Conservation (phyloP, 2,888 invertebrate genomes). For the Emesis furor region DNA sequence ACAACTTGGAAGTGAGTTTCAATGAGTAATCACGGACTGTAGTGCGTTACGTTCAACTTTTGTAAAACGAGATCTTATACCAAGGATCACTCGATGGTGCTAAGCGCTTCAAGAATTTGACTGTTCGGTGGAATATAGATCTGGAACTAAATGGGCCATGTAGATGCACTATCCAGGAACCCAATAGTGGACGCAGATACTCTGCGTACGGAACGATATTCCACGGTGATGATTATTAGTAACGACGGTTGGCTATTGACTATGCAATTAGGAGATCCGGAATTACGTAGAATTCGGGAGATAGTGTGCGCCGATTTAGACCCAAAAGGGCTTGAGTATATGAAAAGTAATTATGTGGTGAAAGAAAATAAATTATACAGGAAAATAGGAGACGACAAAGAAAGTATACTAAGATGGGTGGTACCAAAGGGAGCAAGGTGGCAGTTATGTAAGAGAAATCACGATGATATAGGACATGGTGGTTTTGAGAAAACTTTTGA, state of each 20-base stretch:
- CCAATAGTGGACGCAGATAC: neutral
- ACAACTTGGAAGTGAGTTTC: too few species aligned
- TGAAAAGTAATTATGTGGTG: constrained; percentile 61
- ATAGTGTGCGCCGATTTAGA: constrained; percentile 36
- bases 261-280: constrained; percentile 25
- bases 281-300: constrained; percentile 53
- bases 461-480: constrained; percentile 28
- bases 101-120: neutral
- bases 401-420: constrained; percentile 55
- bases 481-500: constrained; percentile 53
- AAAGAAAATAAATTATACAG: constrained; percentile 59
- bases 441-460: neutral
- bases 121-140: neutral
- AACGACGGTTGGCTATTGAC: constrained; percentile 37
- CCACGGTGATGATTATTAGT: neutral
- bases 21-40: constrained; percentile 58
- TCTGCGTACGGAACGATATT: neutral
- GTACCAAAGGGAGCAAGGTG: constrained; percentile 59
- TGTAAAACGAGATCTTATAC: neutral
- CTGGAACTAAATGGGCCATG: neutral
- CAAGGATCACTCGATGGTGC: neutral
- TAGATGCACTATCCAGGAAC: neutral
- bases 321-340: constrained; percentile 33
- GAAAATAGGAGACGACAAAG: constrained; percentile 27
- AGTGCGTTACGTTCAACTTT: constrained; percentile 62